Evolutionary conservation across 2,113 vertebrate species (phyloP).

Genomic region (Cyanoramphus novaezelandiae): DNA sequence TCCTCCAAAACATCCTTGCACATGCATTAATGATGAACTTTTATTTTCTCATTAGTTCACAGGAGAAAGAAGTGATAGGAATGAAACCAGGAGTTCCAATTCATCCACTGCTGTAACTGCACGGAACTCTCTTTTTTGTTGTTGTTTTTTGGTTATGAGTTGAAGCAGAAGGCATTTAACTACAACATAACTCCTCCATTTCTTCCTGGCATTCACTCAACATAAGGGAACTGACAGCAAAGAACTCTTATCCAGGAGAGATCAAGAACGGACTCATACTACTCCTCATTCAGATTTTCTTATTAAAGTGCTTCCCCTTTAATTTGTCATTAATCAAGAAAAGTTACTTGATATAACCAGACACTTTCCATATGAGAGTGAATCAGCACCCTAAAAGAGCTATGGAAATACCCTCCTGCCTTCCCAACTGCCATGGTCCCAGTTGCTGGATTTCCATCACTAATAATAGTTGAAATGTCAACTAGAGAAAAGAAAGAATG

Average conservation of each 20-base stretch:
- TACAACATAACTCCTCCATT: slow-evolving; percentile 55
- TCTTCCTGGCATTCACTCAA: slow-evolving; percentile 33
- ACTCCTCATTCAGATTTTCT: background rate
- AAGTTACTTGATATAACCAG: background rate
- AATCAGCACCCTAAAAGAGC: background rate
- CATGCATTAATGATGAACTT: background rate
- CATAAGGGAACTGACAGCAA: slow-evolving; percentile 63
- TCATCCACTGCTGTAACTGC: background rate
- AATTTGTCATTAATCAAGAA: background rate
- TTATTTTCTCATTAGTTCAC: background rate
- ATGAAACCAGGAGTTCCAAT: background rate
- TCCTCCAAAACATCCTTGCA: background rate
- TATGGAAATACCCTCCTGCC: background rate
- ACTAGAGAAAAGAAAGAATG: background rate
- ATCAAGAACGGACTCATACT: slow-evolving; percentile 15
- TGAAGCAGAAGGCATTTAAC: slow-evolving; percentile 56
- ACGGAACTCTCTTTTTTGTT: background rate
- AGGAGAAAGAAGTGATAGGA: background rate
- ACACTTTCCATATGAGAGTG: background rate
- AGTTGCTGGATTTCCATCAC: background rate
- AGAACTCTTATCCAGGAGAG: slow-evolving; percentile 48
- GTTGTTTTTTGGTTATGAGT: slow-evolving; percentile 15
- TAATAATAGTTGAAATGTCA: background rate
- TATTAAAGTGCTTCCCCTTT: background rate
- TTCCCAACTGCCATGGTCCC: rapidly evolving